Percentiles rank a stretch among this genome's conserved stretches.
These are phyloP conservation scores for Myotis myotis DNA, from an alignment of 2,797 vertebrate species.

Conservation along the genomic window DNA sequence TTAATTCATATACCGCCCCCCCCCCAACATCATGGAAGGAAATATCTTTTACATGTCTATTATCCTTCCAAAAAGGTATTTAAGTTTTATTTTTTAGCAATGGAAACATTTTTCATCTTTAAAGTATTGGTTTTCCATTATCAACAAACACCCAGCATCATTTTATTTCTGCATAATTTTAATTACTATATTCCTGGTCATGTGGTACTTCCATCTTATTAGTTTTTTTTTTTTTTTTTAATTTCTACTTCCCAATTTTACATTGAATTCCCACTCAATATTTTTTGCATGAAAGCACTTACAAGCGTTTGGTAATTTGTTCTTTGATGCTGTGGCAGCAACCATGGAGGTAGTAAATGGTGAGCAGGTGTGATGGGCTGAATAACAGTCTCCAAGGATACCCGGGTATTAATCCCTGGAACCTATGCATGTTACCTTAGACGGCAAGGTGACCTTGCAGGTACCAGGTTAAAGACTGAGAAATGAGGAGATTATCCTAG, in stretches of 20 bases:
- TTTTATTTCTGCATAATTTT: neutral
- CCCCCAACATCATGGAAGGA: slow-evolving; percentile 28
- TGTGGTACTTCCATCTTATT: neutral
- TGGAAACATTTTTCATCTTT: neutral
- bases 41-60: neutral
- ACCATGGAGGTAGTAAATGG: neutral
- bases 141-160: neutral
- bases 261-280: neutral
- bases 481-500: neutral
- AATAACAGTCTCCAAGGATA: neutral
- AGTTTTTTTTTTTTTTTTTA: neutral
- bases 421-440: neutral
- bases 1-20: slow-evolving; percentile 13
- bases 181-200: neutral
- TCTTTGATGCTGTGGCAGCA: neutral
- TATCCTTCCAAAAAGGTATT: neutral
- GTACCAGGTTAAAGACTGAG: neutral
- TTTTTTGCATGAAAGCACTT: neutral
- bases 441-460: neutral
- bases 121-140: neutral
- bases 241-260: neutral
- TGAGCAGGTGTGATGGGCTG: neutral
- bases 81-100: neutral
- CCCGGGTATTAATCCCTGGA: neutral
- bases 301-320: neutral